These are phyloP conservation scores for Pseudorhombus dupliciocellatus DNA, from an alignment of 2,113 vertebrate genomes.

Conservation along the genomic window DNA sequence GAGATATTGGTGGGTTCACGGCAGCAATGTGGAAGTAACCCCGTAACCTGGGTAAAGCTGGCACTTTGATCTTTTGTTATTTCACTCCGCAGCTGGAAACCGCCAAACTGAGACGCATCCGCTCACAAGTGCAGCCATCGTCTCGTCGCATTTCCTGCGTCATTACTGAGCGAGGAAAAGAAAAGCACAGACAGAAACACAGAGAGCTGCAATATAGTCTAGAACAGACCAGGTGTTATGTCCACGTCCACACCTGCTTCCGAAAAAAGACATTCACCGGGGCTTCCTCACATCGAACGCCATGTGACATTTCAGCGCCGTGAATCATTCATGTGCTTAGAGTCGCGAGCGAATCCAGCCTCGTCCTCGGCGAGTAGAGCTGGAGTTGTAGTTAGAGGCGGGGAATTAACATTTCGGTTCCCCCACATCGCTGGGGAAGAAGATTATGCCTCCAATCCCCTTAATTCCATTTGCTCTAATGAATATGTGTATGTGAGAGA, in stretches of 20 bases:
- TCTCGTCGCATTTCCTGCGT: slow-evolving; percentile 40
- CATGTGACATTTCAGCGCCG: slow-evolving; percentile 34
- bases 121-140: slow-evolving; percentile 33
- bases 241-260: slow-evolving; percentile 6
- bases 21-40: slow-evolving; percentile 41
- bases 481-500: slow-evolving; percentile 47
- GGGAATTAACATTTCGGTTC: slow-evolving; percentile 67
- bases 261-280: slow-evolving; percentile 1
- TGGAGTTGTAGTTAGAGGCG: slow-evolving; percentile 52
- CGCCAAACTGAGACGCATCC: slow-evolving; percentile 17
- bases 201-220: slow-evolving; percentile 9
- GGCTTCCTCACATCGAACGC: slow-evolving; percentile 25
- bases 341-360: slow-evolving; percentile 30
- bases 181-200: slow-evolving; percentile 19
- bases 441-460: slow-evolving; percentile 72
- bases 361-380: slow-evolving; percentile 38
- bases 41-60: slow-evolving; percentile 49
- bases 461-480: slow-evolving; percentile 77
- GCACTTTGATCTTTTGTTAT: slow-evolving; percentile 69
- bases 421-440: slow-evolving; percentile 57
- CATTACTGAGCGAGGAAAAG: slow-evolving; percentile 35
- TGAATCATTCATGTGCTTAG: slow-evolving; percentile 55
- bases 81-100: slow-evolving; percentile 43
- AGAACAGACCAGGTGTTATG: not conserved
- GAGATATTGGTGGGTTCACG: slow-evolving; percentile 56